A percentile compares a stretch with the other conserved stretches of the same genome.
Evolutionary conservation across 2,797 vertebrate genomes (phyloP).

Genomic region (Ptychadena robeensis): DNA sequence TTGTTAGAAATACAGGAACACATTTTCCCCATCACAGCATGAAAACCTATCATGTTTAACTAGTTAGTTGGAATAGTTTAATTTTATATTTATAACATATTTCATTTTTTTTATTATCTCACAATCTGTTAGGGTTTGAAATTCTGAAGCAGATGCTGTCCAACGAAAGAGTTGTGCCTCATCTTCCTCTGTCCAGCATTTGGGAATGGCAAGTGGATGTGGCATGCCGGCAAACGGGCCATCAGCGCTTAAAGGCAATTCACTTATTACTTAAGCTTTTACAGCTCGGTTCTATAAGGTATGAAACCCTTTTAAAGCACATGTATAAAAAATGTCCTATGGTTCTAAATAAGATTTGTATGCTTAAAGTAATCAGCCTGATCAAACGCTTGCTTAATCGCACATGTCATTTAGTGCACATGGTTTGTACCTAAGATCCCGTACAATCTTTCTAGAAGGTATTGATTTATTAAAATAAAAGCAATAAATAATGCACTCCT

Average conservation of each 20-base stretch:
- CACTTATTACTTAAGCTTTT: constrained; percentile 90
- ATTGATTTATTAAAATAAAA: too few species aligned
- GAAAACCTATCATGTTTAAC: not conserved
- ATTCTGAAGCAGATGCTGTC: constrained; percentile 96
- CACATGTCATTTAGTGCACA: too few species aligned
- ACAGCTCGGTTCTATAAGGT: constrained; percentile 85
- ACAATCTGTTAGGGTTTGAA: constrained; percentile 87
- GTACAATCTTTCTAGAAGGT: too few species aligned
- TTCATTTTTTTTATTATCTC: not conserved
- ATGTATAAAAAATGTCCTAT: not conserved
- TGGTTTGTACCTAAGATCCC: too few species aligned
- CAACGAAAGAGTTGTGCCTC: constrained; percentile 83
- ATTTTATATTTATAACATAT: not conserved
- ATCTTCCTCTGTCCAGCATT: constrained; percentile 86
- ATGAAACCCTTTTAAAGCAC: constrained; percentile 51
- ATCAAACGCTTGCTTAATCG: too few species aligned
- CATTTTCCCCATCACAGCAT: not conserved
- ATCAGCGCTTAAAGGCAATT: constrained; percentile 91
- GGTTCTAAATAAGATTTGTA: too few species aligned
- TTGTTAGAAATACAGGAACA: not conserved
- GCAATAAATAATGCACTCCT: too few species aligned
- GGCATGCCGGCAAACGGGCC: constrained; percentile 91
- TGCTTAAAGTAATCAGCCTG: too few species aligned
- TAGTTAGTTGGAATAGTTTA: not conserved
- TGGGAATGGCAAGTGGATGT: constrained; percentile 98